Evolutionary conservation across 2,888 invertebrate species (phyloP).

Genomic region (Leuctra nigra): DNA sequence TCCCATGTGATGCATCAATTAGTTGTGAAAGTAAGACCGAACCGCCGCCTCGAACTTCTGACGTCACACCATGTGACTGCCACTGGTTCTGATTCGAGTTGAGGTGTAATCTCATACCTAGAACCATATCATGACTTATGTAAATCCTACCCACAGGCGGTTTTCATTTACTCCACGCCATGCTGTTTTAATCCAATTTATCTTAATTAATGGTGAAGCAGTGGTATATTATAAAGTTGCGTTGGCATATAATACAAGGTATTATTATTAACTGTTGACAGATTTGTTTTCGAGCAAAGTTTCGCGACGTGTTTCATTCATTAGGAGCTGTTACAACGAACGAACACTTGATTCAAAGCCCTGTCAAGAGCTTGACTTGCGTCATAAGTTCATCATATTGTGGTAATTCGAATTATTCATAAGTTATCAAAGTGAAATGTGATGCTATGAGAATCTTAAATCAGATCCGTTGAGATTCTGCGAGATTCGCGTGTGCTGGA

Average conservation of each 20-base stretch:
- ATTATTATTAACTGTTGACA: conserved; percentile 8
- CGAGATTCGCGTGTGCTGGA: no score
- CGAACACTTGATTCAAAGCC: background rate
- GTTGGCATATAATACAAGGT: background rate
- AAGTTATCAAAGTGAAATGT: no score
- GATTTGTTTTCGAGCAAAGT: conserved; percentile 4
- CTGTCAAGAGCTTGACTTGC: conserved; percentile 3
- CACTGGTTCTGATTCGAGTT: no score
- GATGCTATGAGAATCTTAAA: no score
- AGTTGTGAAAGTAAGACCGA: no score
- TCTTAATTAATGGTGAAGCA: conserved; percentile 8
- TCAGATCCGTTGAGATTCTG: no score
- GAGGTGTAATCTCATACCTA: no score
- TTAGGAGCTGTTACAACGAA: conserved; percentile 1
- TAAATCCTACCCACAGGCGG: background rate
- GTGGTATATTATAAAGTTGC: conserved; percentile 1
- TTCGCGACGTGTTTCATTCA: background rate
- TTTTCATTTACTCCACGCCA: background rate
- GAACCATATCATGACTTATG: conserved; percentile 6
- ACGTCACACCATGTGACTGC: no score
- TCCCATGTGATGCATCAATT: no score
- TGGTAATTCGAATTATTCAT: conserved; percentile 1
- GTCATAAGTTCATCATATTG: background rate
- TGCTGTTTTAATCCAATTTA: conserved; percentile 5
- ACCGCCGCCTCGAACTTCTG: no score